A percentile compares a stretch with the other conserved stretches of the same genome.
phyloP scores from a whole-genome alignment of 2,888 invertebrate species.

The Perdita meconis region DNA sequence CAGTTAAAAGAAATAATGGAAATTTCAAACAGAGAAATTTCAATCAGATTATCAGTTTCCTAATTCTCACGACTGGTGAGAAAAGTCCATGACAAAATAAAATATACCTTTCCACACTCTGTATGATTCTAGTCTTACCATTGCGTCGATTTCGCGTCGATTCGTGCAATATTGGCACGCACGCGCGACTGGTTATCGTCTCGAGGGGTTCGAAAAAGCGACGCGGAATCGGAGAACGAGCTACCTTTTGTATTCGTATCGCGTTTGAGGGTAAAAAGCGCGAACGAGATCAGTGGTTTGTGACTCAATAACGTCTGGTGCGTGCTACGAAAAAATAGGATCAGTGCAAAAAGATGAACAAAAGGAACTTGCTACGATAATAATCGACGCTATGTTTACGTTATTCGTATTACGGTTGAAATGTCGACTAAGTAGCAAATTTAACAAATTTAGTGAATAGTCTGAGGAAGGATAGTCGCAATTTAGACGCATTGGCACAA shows the following conservation, averaged over 20 bases:
- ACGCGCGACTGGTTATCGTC: constrained; percentile 18
- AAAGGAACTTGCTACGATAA: constrained; percentile 20
- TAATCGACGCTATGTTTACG: constrained; percentile 17
- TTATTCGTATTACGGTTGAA: background rate
- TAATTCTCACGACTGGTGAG: no score
- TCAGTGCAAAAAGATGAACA: constrained; percentile 24
- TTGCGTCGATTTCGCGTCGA: constrained; percentile 13
- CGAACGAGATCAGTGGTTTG: constrained; percentile 42
- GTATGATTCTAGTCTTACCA: background rate
- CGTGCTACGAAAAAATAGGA: constrained; percentile 13
- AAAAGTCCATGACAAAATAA: no score
- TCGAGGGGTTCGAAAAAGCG: background rate
- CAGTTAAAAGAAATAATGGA: no score
- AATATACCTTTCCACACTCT: no score
- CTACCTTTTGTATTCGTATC: constrained; percentile 41
- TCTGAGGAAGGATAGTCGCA: no score
- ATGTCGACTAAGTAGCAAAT: background rate
- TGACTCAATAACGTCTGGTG: constrained; percentile 34
- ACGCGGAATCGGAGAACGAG: constrained; percentile 20
- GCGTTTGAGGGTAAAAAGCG: constrained; percentile 24
- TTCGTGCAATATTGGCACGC: background rate
- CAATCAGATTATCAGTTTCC: no score
- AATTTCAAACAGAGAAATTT: no score
- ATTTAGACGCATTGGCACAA: no score
- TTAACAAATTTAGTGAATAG: background rate